A percentile compares a stretch with the other conserved stretches of the same genome.
phyloP scores from a whole-genome alignment of 2,797 vertebrate species.

The Prionace glauca region DNA sequence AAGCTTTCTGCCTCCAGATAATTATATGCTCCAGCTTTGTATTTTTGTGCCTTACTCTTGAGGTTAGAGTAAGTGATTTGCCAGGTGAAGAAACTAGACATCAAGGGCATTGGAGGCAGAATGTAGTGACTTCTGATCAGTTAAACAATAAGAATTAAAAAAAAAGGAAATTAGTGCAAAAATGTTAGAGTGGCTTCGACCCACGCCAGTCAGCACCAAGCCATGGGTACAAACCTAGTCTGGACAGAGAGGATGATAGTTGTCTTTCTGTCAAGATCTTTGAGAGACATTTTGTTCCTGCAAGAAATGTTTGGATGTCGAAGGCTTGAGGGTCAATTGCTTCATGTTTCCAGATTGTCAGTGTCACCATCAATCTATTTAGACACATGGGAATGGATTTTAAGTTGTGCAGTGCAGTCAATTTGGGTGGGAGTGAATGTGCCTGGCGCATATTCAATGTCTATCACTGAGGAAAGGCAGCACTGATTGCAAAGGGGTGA shows the following conservation, averaged over 20 bases:
- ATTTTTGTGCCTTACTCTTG: neutral
- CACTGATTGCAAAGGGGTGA: no score
- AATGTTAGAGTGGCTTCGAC: neutral
- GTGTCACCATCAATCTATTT: neutral
- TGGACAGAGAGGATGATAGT: neutral
- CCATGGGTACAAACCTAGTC: neutral
- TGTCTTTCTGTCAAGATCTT: neutral
- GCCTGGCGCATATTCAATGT: no score
- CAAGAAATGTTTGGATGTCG: neutral
- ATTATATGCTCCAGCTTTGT: neutral
- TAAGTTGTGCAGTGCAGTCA: no score
- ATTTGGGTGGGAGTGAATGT: no score
- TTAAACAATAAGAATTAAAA: neutral
- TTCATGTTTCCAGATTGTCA: neutral
- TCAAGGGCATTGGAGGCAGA: neutral
- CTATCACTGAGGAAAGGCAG: no score
- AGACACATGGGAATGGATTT: no score
- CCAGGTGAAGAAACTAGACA: neutral
- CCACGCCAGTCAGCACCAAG: neutral
- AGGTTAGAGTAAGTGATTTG: neutral
- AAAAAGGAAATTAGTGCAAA: neutral
- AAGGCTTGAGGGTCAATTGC: neutral
- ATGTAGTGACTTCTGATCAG: neutral
- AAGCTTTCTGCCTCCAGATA: constrained; percentile 1
- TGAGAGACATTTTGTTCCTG: neutral